Conservation (phyloP, 2,797 vertebrate genomes). For the Hybognathus amarus region DNA sequence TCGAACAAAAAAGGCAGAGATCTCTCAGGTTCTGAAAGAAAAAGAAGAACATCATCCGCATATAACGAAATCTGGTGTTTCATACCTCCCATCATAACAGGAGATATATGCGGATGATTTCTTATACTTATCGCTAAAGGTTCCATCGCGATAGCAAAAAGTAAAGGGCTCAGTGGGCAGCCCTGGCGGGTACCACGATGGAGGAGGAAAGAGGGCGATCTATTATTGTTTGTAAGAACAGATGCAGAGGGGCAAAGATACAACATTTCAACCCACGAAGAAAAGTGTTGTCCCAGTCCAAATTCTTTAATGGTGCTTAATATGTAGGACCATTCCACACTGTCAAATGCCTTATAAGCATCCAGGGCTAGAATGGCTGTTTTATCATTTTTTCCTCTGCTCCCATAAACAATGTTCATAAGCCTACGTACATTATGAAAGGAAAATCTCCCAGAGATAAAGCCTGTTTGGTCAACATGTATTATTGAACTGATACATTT, state of each 20-base stretch:
- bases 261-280: not conserved
- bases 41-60: not conserved
- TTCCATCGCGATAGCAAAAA: not conserved
- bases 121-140: not conserved
- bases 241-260: constrained; percentile 1
- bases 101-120: not conserved
- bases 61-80: not conserved
- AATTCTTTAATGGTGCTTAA: not conserved
- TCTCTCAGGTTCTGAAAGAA: not conserved
- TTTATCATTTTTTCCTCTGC: not conserved
- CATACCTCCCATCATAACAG: not conserved
- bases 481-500: no score
- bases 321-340: not conserved
- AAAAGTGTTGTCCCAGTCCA: no score
- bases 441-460: no score
- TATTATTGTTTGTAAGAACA: not conserved
- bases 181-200: not conserved
- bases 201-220: not conserved
- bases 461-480: no score
- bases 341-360: not conserved
- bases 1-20: no score
- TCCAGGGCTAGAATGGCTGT: not conserved
- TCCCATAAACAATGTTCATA: not conserved
- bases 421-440: not conserved
- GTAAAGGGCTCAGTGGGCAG: no score